These are phyloP conservation scores for Globicephala melas DNA, from an alignment of 2,113 vertebrate genomes.

Conservation along the genomic window DNA sequence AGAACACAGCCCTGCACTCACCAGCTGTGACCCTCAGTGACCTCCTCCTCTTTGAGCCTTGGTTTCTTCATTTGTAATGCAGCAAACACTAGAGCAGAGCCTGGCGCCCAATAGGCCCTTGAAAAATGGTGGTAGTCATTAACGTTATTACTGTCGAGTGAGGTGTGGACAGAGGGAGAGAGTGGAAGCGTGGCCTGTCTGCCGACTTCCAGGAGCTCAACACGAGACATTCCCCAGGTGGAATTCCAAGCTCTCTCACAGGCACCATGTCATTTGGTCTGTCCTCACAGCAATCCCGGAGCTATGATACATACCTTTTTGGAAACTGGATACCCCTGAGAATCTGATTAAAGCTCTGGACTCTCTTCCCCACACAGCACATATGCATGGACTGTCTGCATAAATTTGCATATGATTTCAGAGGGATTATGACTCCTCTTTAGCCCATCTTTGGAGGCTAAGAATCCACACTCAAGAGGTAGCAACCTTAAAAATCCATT, in stretches of 20 bases:
- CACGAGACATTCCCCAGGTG: too few species aligned
- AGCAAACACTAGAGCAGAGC: background rate
- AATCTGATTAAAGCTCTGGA: background rate
- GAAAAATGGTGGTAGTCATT: background rate
- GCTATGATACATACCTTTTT: background rate
- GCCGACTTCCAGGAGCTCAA: background rate
- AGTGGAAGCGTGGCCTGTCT: background rate
- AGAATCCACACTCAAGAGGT: background rate
- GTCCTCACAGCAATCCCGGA: background rate
- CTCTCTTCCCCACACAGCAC: background rate
- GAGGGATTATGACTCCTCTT: background rate
- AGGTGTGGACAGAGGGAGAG: background rate
- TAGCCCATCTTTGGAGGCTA: background rate
- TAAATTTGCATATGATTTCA: background rate
- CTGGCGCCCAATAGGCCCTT: background rate
- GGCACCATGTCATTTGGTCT: background rate
- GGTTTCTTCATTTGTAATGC: background rate
- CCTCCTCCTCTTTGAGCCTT: background rate
- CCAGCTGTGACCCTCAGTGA: background rate
- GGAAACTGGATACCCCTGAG: background rate
- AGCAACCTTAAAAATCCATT: background rate
- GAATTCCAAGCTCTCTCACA: background rate
- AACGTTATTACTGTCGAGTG: background rate
- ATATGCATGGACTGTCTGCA: fast-evolving
- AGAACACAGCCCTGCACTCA: background rate